phyloP scores from a whole-genome alignment of 2,888 invertebrate species.

The Ichneumoninae sp. region DNA sequence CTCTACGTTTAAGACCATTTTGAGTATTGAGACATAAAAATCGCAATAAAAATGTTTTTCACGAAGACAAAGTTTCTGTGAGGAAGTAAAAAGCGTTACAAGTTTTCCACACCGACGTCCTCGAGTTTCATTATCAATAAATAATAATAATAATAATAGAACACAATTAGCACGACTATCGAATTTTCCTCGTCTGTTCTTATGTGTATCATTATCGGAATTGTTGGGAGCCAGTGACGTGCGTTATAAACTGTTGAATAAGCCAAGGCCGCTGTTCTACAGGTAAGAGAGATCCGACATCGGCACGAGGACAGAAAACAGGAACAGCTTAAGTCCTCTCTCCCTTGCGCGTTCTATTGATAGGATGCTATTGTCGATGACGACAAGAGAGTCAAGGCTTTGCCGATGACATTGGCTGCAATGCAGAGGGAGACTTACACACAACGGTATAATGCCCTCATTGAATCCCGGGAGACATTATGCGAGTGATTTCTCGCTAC shows the following conservation, averaged over 20 bases:
- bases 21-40: too few relatives aligned
- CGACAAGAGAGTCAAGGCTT: conserved; percentile 41
- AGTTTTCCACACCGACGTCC: background rate
- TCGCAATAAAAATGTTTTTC: too few relatives aligned
- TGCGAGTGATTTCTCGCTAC: conserved; percentile 24
- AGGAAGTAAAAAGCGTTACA: too few relatives aligned
- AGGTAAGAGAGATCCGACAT: conserved; percentile 25
- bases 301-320: conserved; percentile 31
- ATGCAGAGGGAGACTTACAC: conserved; percentile 14
- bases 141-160: background rate
- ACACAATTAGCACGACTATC: too few relatives aligned
- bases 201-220: background rate
- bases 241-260: background rate
- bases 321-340: conserved; percentile 41
- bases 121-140: too few relatives aligned
- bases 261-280: background rate
- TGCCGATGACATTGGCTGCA: conserved; percentile 39
- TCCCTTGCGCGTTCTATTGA: background rate
- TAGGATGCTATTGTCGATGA: conserved; percentile 51
- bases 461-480: conserved; percentile 21
- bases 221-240: background rate
- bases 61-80: too few relatives aligned
- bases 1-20: too few relatives aligned
- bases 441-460: conserved; percentile 39
- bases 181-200: background rate